These are phyloP conservation scores for Gymnocheta viridis DNA, from an alignment of 2,888 invertebrate species.

Conservation along the genomic window DNA sequence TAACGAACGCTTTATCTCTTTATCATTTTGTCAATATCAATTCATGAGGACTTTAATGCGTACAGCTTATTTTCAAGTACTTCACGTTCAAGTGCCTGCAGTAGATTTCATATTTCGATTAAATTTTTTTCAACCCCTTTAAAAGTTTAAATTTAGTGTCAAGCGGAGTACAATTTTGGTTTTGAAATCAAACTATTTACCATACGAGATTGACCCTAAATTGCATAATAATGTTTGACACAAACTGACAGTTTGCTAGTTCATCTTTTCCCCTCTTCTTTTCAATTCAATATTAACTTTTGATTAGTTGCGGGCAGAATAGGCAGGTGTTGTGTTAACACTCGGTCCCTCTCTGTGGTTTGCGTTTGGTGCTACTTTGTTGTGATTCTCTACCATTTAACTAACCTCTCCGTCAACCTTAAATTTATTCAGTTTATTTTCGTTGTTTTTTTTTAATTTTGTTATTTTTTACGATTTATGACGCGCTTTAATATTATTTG, in stretches of 20 bases:
- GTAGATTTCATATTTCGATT: slow-evolving; percentile 9
- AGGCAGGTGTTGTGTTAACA: slow-evolving; percentile 43
- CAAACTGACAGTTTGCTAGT: slow-evolving; percentile 20
- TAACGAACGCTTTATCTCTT: slow-evolving; percentile 13
- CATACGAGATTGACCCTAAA: slow-evolving; percentile 32
- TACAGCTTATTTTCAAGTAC: slow-evolving; percentile 10
- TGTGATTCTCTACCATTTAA: slow-evolving; percentile 38
- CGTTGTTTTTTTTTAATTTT: slow-evolving; percentile 11
- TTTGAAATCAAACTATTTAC: background rate
- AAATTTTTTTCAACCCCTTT: slow-evolving; percentile 1
- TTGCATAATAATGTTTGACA: slow-evolving; percentile 29
- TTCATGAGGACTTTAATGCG: background rate
- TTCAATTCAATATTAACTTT: background rate
- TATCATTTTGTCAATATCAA: slow-evolving; percentile 12
- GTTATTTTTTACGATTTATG: slow-evolving; percentile 75
- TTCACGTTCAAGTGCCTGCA: background rate
- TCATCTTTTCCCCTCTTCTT: background rate
- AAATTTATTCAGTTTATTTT: slow-evolving; percentile 33
- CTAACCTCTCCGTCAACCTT: slow-evolving; percentile 39
- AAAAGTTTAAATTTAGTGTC: slow-evolving; percentile 2
- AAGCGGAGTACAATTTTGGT: background rate
- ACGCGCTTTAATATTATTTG: slow-evolving; percentile 72
- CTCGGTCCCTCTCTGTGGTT: background rate
- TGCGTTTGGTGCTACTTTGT: slow-evolving; percentile 10
- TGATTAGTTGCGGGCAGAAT: background rate